Conservation (phyloP, 2,113 vertebrate species). For the Thalassarche chlororhynchos region DNA sequence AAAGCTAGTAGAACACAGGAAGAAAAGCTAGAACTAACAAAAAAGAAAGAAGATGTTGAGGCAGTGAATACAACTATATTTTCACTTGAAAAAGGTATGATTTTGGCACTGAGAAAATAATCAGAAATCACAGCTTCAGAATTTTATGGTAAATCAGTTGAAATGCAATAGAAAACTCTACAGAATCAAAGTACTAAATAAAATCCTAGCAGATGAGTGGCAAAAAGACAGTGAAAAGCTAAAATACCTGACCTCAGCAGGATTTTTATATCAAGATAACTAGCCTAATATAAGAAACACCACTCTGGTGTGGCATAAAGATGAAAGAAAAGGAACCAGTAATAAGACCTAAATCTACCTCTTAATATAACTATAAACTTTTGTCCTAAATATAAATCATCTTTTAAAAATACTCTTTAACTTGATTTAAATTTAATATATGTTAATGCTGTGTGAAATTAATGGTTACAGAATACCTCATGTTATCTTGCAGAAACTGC, state of each 20-base stretch:
- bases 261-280: not conserved
- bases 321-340: not conserved
- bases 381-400: not conserved
- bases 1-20: not conserved
- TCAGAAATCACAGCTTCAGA: not conserved
- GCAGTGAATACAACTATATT: not conserved
- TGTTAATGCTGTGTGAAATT: not conserved
- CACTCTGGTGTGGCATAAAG: not conserved
- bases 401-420: not conserved
- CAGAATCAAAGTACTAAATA: not conserved
- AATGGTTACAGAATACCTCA: not conserved
- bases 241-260: not conserved
- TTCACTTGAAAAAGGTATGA: not conserved
- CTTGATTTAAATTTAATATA: not conserved
- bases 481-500: not conserved
- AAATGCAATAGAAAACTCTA: not conserved
- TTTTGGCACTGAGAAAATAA: not conserved
- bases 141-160: not conserved
- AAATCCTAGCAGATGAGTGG: not conserved
- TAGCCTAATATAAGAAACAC: not conserved
- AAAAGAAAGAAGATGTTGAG: not conserved
- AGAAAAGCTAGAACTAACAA: not conserved
- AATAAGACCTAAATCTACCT: not conserved
- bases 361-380: not conserved
- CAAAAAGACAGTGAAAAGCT: not conserved